Conservation (phyloP, 1,140 invertebrate genomes). For the Eueides isabella region DNA sequence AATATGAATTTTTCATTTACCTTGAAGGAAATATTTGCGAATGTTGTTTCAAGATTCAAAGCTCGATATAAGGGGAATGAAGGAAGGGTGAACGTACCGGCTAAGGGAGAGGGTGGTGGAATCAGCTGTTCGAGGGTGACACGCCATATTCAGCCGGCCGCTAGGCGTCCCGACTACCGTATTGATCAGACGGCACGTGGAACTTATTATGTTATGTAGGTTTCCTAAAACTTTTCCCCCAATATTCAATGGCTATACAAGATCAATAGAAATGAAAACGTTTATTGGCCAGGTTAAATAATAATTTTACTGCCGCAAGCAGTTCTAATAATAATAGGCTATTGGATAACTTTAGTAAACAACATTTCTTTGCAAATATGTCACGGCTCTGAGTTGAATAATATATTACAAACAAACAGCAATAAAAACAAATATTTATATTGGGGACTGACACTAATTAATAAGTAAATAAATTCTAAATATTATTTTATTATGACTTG, state of each 20-base stretch:
- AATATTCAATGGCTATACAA: neutral
- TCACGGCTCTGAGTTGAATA: neutral
- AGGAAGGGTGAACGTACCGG: constrained; percentile 63
- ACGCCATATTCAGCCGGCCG: constrained; percentile 61
- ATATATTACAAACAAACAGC: neutral
- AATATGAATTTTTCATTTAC: constrained; percentile 45
- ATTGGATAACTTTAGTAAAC: neutral
- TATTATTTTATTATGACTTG: neutral
- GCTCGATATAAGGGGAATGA: constrained; percentile 45
- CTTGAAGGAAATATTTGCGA: constrained; percentile 37
- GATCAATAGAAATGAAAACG: neutral
- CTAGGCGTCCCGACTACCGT: constrained; percentile 68
- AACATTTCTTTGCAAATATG: neutral
- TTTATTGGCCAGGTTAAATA: neutral
- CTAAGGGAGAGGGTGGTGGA: constrained; percentile 59
- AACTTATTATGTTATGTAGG: constrained; percentile 42
- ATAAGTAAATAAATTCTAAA: neutral
- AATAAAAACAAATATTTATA: constrained; percentile 7
- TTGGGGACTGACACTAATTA: neutral
- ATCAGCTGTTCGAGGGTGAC: constrained; percentile 79
- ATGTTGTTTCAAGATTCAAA: constrained; percentile 60
- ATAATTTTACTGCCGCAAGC: neutral
- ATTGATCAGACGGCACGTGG: constrained; percentile 77
- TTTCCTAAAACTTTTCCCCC: constrained; percentile 23
- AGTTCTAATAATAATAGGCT: neutral